Base-by-base conservation (phyloP, 2,888 invertebrate species). In the Sarcophaga caerulescens region DNA sequence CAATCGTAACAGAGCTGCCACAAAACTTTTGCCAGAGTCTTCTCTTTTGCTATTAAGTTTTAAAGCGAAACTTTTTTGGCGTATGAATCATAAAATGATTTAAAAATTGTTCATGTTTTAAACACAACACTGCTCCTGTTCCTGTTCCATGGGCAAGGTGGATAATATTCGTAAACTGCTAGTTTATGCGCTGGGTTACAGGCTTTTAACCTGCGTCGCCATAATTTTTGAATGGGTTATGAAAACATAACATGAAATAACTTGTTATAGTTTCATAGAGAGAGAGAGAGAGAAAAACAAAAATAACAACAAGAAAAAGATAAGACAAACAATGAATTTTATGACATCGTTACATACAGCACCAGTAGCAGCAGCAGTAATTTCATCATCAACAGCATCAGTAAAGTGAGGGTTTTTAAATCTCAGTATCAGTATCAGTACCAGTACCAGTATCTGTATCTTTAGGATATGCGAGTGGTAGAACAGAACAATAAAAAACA, bases 171-270 rank as follows among this genome's bases (percentile, higher is more conserved):
- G 79, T 87, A 89, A 52, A 52, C 52, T 52, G 89, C 91, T 81
- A 82, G 82, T 82, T 92, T 92, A 92, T 92, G 90, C 88, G 88
- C 88, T 88, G 88, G 90, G 90, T 90, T 90, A 89, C 89, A 86
- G 91, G 89, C 92, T 90, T 92, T 92, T 92, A 92, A 92, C 92
- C 92, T 92, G 90, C 89, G 92, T 89, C 89, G 89, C 91, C 92
- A 92, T 92, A 92, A 92, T 92, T 92, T 88, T 86, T 90, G 89
- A 90, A 91, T 90, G 92, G 89, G 90, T 89, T 88, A 89, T 87
- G 52, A 52, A 52, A 76, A 35, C 8, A 35, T 35, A 74, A 77
- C 87, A 89, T 87, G 86, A 87, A 74, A 75, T 80, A 74, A 65
- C 76, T 66, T 80, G 79, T 85, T 71, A 63, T 80, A 69, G 44